Conservation (phyloP, 2,113 vertebrate genomes). For the Anthoscopus minutus region DNA sequence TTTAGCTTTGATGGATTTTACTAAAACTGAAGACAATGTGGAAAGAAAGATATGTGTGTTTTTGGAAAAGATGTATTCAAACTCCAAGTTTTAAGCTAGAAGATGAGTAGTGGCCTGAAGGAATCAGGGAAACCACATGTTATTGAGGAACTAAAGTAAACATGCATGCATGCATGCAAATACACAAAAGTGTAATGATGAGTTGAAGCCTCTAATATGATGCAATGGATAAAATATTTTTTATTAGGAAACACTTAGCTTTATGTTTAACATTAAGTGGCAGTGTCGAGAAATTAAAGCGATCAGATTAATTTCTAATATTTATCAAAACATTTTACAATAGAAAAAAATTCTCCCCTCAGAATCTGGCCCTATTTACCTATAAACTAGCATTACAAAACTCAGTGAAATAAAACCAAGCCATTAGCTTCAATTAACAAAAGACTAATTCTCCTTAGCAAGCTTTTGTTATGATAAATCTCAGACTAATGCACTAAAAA, state of each 20-base stretch:
- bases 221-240: neutral
- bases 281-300: neutral
- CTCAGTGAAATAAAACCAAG: neutral
- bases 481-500: neutral
- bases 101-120: neutral
- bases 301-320: neutral
- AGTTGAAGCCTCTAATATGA: neutral
- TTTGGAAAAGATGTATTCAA: neutral
- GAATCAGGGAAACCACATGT: neutral
- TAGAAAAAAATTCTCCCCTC: neutral
- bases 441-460: neutral
- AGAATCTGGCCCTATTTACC: neutral
- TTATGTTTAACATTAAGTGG: neutral
- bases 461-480: neutral
- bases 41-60: neutral
- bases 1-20: neutral
- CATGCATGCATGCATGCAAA: fast-evolving
- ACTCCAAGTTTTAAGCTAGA: neutral
- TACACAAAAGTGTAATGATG: neutral
- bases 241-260: neutral
- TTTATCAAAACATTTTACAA: neutral
- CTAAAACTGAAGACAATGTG: neutral
- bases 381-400: neutral
- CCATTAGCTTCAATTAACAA: neutral
- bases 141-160: neutral